Percentiles rank a stretch among this genome's conserved stretches.
phyloP scores from a whole-genome alignment of 2,797 vertebrate species.

The Epinephelus awoara region DNA sequence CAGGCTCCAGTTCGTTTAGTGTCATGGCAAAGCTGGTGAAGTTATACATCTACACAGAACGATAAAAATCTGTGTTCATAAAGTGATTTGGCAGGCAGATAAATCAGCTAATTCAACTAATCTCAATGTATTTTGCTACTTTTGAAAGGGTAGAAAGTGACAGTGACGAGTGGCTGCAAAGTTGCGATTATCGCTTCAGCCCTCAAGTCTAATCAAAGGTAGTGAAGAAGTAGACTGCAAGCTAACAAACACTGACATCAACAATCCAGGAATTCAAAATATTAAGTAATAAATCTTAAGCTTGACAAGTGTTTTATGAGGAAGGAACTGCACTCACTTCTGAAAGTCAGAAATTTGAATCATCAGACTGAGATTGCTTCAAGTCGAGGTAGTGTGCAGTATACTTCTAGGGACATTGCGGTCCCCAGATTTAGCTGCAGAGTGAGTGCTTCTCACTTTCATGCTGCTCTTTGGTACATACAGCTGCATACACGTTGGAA shows the following conservation, averaged over 20 bases:
- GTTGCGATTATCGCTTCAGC: no score
- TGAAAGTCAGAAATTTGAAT: no score
- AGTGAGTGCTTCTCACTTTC: no score
- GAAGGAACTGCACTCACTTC: no score
- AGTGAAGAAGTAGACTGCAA: not conserved
- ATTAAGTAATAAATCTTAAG: not conserved
- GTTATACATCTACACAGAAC: conserved; percentile 93
- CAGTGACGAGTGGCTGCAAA: no score
- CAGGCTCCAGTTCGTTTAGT: conserved; percentile 93
- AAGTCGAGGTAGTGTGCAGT: no score
- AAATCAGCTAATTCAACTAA: not conserved
- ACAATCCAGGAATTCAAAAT: not conserved
- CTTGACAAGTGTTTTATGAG: no score
- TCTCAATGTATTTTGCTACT: not conserved
- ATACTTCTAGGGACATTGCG: no score
- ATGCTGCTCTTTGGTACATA: no score
- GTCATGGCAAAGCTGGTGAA: conserved; percentile 97
- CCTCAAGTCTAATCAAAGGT: not conserved
- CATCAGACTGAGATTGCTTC: no score
- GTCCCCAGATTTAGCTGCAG: no score
- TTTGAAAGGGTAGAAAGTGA: not conserved
- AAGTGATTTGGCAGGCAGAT: not conserved
- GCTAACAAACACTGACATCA: not conserved
- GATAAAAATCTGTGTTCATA: not conserved
- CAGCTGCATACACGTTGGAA: no score